Conservation (phyloP, 2,797 vertebrate genomes). For the Phoebastria nigripes region DNA sequence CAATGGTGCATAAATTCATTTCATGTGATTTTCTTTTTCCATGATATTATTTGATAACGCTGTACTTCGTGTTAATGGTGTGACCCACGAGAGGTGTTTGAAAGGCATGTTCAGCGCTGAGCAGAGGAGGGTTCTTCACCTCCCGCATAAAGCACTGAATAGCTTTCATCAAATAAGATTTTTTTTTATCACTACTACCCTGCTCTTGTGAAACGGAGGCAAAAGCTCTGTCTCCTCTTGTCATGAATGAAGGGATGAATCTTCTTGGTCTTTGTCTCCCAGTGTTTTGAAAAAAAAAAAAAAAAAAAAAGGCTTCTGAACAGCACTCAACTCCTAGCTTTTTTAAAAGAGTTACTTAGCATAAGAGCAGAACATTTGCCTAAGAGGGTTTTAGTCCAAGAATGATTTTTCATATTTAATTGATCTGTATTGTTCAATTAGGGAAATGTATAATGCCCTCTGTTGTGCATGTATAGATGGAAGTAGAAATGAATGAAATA, state of each 20-base stretch:
- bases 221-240: neutral
- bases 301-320: neutral
- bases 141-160: neutral
- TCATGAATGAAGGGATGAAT: neutral
- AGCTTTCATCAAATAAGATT: neutral
- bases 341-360: neutral
- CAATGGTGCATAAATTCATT: neutral
- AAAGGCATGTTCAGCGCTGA: neutral
- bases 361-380: slow-evolving; percentile 36
- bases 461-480: slow-evolving; percentile 12
- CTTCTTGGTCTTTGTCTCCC: neutral
- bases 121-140: neutral
- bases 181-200: neutral
- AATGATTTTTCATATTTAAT: slow-evolving; percentile 23
- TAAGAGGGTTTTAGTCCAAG: slow-evolving; percentile 32
- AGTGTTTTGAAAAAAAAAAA: neutral
- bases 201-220: neutral
- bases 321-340: neutral
- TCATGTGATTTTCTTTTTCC: neutral
- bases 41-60: neutral
- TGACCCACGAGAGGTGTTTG: neutral
- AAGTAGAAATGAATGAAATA: slow-evolving; percentile 24
- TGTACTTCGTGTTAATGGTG: neutral
- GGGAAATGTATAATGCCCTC: slow-evolving; percentile 9
- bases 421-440: slow-evolving; percentile 19